These are phyloP conservation scores for Mandrillus leucophaeus DNA, from an alignment of 2,113 vertebrate genomes.

Conservation along the genomic window DNA sequence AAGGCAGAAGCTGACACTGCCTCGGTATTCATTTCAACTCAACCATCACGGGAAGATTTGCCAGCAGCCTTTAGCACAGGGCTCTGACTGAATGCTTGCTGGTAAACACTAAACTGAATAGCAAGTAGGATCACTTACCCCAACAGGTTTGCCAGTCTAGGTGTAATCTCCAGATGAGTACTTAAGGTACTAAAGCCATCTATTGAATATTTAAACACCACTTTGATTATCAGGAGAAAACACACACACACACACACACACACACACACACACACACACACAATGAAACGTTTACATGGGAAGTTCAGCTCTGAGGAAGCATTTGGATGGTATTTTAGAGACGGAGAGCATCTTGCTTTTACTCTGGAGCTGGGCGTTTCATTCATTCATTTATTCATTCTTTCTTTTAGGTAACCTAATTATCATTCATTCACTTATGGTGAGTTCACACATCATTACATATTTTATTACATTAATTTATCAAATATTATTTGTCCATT, in stretches of 20 bases:
- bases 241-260: background rate
- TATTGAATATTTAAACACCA: conserved; percentile 78
- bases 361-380: background rate
- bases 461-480: background rate
- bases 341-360: background rate
- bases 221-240: conserved; percentile 73
- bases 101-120: conserved; percentile 73
- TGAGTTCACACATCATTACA: background rate
- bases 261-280: background rate
- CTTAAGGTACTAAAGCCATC: conserved; percentile 67
- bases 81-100: conserved; percentile 59
- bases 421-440: background rate
- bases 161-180: conserved; percentile 45
- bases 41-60: conserved; percentile 64
- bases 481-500: background rate
- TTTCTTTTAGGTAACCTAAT: background rate
- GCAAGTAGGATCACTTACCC: conserved; percentile 63
- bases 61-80: conserved; percentile 64
- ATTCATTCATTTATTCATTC: background rate
- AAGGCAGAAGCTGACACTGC: conserved; percentile 62
- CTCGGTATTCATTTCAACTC: conserved; percentile 63
- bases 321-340: conserved; percentile 24
- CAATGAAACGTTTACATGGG: conserved; percentile 2
- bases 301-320: conserved; percentile 32
- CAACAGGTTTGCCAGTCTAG: conserved; percentile 48